These are phyloP conservation scores for Psittacula cyanocephala DNA, from an alignment of 2,113 vertebrate genomes.

Conservation along the genomic window DNA sequence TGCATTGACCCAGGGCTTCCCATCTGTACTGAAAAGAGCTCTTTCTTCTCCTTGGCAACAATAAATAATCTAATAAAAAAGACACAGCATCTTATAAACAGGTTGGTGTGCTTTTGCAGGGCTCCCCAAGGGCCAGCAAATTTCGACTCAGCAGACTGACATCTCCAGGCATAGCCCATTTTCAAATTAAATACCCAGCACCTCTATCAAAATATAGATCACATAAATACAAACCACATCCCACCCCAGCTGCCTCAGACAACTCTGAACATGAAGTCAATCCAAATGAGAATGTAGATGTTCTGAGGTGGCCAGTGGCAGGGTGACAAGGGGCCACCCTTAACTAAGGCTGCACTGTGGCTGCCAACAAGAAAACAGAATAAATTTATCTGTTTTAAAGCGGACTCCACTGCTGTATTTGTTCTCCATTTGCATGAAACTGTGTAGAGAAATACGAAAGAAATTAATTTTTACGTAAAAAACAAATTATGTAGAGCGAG, in stretches of 20 bases:
- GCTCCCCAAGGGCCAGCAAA: background rate
- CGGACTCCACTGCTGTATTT: background rate
- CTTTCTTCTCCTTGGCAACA: background rate
- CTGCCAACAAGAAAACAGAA: background rate
- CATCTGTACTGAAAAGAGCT: background rate
- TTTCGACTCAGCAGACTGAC: background rate
- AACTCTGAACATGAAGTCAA: background rate
- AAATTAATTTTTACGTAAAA: background rate
- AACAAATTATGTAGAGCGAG: background rate
- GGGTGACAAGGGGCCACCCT: background rate
- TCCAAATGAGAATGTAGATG: background rate
- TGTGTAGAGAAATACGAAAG: background rate
- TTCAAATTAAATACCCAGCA: background rate
- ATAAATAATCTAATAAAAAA: constrained; percentile 1
- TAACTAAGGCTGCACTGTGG: background rate
- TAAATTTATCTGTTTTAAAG: background rate
- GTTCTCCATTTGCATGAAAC: background rate
- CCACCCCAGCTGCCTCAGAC: background rate
- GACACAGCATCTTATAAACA: background rate
- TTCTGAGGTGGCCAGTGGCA: background rate
- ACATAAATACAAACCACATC: background rate
- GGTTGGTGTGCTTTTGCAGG: background rate
- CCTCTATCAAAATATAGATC: background rate
- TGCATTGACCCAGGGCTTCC: background rate
- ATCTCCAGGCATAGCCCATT: background rate